Evolutionary conservation across 2,797 vertebrate genomes (phyloP).

Genomic region (Morus bassanus): DNA sequence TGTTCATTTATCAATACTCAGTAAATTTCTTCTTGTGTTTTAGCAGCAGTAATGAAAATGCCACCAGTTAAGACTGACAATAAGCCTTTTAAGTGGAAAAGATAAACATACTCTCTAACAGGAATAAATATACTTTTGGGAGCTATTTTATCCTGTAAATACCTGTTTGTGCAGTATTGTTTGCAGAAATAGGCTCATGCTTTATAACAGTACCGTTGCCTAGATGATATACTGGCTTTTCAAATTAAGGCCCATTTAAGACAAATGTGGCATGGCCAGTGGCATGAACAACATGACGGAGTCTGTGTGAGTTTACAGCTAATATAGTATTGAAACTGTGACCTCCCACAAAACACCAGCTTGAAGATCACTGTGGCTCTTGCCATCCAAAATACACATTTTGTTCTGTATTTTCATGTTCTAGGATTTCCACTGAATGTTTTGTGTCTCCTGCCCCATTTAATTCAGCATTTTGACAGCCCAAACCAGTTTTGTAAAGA

Average conservation of each 20-base stretch:
- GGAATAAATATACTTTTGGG: neutral
- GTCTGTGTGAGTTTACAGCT: neutral
- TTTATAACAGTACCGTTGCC: neutral
- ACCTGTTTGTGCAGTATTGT: neutral
- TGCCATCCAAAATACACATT: neutral
- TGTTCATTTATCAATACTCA: neutral
- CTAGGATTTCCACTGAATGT: conserved; percentile 96
- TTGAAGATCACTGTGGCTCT: neutral
- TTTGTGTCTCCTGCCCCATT: conserved; percentile 94
- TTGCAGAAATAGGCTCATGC: neutral
- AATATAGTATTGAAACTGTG: neutral
- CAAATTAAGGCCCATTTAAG: neutral
- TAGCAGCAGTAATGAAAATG: neutral
- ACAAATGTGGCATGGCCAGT: neutral
- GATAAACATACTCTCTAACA: neutral
- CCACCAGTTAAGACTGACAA: neutral
- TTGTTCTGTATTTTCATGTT: conserved; percentile 39
- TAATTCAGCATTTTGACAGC: conserved; percentile 95
- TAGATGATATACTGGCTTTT: neutral
- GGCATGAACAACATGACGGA: neutral
- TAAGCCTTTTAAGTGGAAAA: neutral
- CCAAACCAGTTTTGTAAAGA: conserved; percentile 99
- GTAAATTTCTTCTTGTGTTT: neutral
- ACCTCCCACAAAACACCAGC: neutral
- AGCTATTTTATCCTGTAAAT: neutral